A percentile compares a stretch with the other conserved stretches of the same genome.
Evolutionary conservation across 2,797 vertebrate genomes (phyloP).

Genomic region (Ficedula albicollis): DNA sequence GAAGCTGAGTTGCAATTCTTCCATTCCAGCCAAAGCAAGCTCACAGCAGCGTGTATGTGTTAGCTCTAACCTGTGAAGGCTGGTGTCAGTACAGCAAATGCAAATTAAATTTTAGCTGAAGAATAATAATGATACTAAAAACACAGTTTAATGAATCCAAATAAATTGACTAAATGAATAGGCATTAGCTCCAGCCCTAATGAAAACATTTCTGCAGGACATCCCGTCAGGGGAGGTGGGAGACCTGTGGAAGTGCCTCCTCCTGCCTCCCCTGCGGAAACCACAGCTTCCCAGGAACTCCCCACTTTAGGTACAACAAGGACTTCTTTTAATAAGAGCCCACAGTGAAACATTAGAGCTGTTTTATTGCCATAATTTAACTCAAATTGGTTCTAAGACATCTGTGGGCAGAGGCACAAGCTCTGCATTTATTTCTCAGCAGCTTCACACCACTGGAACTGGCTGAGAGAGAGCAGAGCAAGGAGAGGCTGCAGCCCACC

Average conservation of each 20-base stretch:
- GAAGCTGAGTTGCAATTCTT: not conserved
- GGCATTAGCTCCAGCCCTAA: not conserved
- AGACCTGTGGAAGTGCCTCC: not conserved
- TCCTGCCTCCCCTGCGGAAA: not conserved
- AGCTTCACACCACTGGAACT: not conserved
- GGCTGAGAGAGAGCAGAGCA: rapidly evolving
- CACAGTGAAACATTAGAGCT: not conserved
- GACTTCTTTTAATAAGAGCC: not conserved
- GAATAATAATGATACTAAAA: not conserved
- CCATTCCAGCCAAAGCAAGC: not conserved
- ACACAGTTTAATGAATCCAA: not conserved
- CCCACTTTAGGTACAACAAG: not conserved
- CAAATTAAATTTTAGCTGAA: not conserved
- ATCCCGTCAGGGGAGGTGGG: not conserved
- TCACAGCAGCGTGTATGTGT: rapidly evolving
- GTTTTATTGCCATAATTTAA: not conserved
- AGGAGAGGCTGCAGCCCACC: rapidly evolving
- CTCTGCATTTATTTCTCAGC: not conserved
- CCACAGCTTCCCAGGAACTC: not conserved
- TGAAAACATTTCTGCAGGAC: not conserved
- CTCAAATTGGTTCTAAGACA: not conserved
- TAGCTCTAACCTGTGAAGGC: not conserved
- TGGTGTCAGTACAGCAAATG: not conserved
- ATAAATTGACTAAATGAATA: not conserved
- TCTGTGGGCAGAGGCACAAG: not conserved